Percentiles rank a stretch among this genome's conserved stretches.
Evolutionary conservation across 2,888 invertebrate genomes (phyloP).

Genomic region (Lepas anatifera): DNA sequence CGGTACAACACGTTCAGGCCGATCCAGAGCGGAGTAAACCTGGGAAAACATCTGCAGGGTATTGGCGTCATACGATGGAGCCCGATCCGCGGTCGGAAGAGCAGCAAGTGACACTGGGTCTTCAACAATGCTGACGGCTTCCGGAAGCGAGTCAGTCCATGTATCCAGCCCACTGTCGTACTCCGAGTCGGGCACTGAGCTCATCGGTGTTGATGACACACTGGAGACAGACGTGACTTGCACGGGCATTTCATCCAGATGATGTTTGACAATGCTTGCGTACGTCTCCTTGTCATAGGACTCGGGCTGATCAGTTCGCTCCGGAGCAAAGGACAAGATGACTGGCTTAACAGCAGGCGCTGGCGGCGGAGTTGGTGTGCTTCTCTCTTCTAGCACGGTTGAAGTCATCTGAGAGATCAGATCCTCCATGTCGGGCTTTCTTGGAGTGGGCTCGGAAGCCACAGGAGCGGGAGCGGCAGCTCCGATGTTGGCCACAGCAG

Average conservation of each 20-base stretch:
- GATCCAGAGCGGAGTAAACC: background rate
- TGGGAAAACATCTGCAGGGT: background rate
- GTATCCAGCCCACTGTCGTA: too few relatives aligned
- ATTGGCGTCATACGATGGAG: background rate
- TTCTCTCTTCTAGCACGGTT: background rate
- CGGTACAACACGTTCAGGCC: background rate
- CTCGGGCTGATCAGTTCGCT: background rate
- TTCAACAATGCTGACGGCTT: background rate
- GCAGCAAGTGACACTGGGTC: background rate
- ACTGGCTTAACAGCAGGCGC: too few relatives aligned
- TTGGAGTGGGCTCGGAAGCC: background rate
- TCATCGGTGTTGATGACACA: background rate
- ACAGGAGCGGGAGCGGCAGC: background rate
- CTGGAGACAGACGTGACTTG: background rate
- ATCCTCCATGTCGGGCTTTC: background rate
- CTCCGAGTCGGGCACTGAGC: background rate
- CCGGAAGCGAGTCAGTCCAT: background rate
- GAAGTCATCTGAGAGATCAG: background rate
- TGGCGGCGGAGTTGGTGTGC: background rate
- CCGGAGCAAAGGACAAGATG: background rate
- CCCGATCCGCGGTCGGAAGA: background rate
- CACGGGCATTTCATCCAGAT: background rate
- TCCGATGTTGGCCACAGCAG: background rate
- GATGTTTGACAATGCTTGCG: background rate
- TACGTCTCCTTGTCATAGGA: conserved; percentile 3